phyloP scores from a whole-genome alignment of 2,888 invertebrate species.

The Andrena trimmerana region DNA sequence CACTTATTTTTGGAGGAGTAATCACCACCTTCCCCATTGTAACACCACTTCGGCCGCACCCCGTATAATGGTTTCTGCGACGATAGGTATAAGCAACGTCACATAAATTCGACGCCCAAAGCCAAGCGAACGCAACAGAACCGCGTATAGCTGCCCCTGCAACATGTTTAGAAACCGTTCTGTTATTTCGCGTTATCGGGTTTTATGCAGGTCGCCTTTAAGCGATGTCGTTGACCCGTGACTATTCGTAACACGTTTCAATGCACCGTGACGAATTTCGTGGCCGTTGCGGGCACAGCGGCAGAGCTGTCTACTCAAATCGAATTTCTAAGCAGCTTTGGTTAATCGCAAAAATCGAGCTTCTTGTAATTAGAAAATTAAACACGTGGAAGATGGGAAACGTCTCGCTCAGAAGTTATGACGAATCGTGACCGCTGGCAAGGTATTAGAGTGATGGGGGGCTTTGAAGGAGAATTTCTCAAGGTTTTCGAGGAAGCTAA shows the following conservation, averaged over 20 bases:
- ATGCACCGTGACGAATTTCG: slow-evolving; percentile 50
- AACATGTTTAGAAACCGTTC: slow-evolving; percentile 21
- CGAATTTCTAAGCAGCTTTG: background rate
- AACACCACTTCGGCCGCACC: no score
- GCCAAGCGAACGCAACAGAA: no score
- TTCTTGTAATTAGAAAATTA: background rate
- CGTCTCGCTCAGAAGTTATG: background rate
- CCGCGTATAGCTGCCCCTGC: background rate
- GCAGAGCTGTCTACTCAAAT: background rate
- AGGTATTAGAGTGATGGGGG: background rate
- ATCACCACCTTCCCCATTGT: no score
- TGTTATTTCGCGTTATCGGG: slow-evolving; percentile 13
- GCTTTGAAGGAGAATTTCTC: background rate
- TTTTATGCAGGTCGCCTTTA: slow-evolving; percentile 31
- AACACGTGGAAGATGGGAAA: background rate
- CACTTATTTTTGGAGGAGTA: no score
- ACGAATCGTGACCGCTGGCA: background rate
- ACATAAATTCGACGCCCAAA: no score
- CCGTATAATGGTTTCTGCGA: no score
- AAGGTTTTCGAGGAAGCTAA: background rate
- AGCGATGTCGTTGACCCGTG: slow-evolving; percentile 62
- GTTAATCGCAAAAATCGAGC: background rate
- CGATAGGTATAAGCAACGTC: no score
- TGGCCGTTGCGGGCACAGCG: slow-evolving; percentile 23
- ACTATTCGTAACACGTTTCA: slow-evolving; percentile 44